A percentile compares a stretch with the other conserved stretches of the same genome.
Evolutionary conservation across 2,113 vertebrate genomes (phyloP).

Genomic region (Pteruthius melanotis): DNA sequence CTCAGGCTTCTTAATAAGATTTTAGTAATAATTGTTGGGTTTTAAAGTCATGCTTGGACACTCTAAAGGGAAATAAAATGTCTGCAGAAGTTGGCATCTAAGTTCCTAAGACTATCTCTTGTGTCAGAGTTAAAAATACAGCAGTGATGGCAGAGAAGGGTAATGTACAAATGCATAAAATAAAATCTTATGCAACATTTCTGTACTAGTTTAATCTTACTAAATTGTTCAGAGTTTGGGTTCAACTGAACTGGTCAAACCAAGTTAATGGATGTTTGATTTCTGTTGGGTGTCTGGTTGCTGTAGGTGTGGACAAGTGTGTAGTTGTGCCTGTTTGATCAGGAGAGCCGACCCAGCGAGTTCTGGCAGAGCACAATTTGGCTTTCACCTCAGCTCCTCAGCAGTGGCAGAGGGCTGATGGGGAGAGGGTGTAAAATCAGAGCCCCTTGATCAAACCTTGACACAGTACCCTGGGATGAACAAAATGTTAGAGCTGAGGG

Average conservation of each 20-base stretch:
- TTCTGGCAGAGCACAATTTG: not conserved
- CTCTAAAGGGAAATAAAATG: not conserved
- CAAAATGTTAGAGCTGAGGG: not conserved
- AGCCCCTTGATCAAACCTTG: not conserved
- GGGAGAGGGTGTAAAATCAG: not conserved
- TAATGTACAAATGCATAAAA: not conserved
- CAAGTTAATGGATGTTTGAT: not conserved
- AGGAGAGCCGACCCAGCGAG: not conserved
- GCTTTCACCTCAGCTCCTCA: not conserved
- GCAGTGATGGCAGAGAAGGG: not conserved
- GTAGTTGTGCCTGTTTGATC: not conserved
- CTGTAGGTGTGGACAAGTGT: not conserved
- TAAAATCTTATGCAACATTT: not conserved
- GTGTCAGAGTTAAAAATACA: not conserved
- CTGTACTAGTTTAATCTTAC: not conserved
- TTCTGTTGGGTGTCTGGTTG: not conserved
- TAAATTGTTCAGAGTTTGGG: not conserved
- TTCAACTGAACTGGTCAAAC: not conserved
- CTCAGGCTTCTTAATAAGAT: not conserved
- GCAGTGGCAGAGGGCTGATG: not conserved
- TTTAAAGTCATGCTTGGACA: not conserved
- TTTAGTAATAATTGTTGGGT: not conserved
- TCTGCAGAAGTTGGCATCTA: not conserved
- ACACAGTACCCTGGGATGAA: not conserved
- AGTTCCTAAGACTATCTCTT: not conserved